Evolutionary conservation across 2,797 vertebrate species (phyloP), one percentile per base, ranked within the genome.

Genomic region (Aythya fuligula): DNA sequence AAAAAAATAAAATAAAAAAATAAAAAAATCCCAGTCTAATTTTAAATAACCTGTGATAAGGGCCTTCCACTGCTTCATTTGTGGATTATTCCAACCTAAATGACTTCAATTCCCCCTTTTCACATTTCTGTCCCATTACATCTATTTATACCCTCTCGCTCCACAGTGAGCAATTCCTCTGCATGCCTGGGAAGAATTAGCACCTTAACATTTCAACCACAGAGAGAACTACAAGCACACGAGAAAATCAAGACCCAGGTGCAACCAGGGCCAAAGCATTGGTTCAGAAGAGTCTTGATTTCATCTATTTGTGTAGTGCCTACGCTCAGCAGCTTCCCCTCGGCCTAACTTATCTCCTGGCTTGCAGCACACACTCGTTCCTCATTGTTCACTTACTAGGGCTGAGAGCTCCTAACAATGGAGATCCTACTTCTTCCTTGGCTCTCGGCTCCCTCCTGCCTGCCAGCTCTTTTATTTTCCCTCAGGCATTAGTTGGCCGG

Each of bases 391-490:
- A 2, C 41, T 88, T 81, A 64, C 70, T 78, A 76, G 72, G 53
- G 22, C 75, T 72, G 47, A 79, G 83, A 73, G 83, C 64, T 54
- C 88, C 70, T 69, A 49, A 51, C 82, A 93, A 54, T 82, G 76
- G 43, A 71, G 89, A 93, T 94, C 74, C 83, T 64, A 22, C 89
- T 95, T 82, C 71, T 95, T 90, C 87, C 93, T 88, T 94, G 95
- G 93, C 91, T 94, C 73, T 81, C 72, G 22, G 60, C 64, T 91
- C 56, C 77, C 80, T 93, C 53, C 87, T 90, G 71, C 66, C 74
- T 95, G 95, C 91, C 95, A 94, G 80, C 53, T 74, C 83, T 93
- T 85, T 79, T 67, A 28, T 96, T 91, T 93, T 91, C 93, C 95
- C 91, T 64, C 0, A 1, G 79, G 95, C 76, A 47, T 54, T 54